phyloP scores from a whole-genome alignment of 2,797 vertebrate species.

The Calcarius lapponicus region DNA sequence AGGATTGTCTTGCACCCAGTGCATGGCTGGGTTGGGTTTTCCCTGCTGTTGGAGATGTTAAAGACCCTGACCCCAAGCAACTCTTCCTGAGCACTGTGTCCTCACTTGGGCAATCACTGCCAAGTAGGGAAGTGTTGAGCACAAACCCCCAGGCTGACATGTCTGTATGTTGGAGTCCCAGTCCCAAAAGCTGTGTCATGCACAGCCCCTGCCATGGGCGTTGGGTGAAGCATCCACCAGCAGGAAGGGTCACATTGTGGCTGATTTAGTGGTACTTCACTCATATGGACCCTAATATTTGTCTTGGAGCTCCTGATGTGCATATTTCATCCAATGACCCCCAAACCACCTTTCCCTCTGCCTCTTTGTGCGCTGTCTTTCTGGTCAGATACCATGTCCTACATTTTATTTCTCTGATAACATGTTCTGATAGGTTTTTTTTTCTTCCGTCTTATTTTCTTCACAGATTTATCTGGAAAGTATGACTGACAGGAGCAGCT shows the following conservation, averaged over 20 bases:
- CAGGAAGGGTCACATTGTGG: not conserved
- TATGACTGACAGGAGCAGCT: not conserved
- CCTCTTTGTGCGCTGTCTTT: not conserved
- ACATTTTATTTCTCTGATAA: not conserved
- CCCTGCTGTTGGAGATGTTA: not conserved
- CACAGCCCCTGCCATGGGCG: not conserved
- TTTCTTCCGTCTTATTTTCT: constrained; percentile 33
- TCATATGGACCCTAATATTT: not conserved
- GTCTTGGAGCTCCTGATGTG: not conserved
- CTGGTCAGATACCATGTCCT: not conserved
- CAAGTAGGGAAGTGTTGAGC: not conserved
- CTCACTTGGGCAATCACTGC: not conserved
- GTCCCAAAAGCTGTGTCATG: not conserved
- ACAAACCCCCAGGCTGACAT: rapidly evolving
- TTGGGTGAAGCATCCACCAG: not conserved
- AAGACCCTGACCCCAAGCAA: not conserved
- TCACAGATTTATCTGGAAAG: constrained; percentile 56
- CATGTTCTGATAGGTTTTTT: not conserved
- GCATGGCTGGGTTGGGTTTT: rapidly evolving
- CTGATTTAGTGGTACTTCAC: not conserved
- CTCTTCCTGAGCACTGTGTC: not conserved
- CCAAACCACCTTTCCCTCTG: not conserved
- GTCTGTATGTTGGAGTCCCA: not conserved
- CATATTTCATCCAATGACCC: not conserved
- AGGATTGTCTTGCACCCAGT: not conserved